Base-by-base conservation (phyloP, 2,888 invertebrate genomes). In the Cyrtodaria siliqua region DNA sequence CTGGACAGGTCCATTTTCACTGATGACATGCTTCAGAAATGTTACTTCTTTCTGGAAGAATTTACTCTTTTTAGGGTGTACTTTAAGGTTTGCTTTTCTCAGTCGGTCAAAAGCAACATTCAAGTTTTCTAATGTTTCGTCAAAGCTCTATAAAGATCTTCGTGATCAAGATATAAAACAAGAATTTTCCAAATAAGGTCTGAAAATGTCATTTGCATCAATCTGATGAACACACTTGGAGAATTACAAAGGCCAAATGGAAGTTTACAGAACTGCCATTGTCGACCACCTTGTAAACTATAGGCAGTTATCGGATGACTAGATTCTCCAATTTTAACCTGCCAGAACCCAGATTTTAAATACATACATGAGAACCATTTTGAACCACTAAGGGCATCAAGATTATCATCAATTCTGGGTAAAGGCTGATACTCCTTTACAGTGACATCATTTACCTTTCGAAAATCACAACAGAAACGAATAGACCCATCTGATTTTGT, bases 321-420 rank as follows among this genome's bases (percentile, higher is more conserved):
- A 14, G 61, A 53, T 26, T 49, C 52, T 12, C 40, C 50, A 9
- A 79, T 57, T 2, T 63, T 40, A 4, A 72, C 56, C 44, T 78
- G 79, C 70, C 75, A 76, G 47, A 59, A 82, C 4, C 77, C 82
- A 12, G 47, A 60, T 14, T 63, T 63, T 20, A 79, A 33, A 29
- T 83, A 80, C 14, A 81, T 50, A 49, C 63, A 64, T 9, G 69
- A 56, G 33, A 64, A 83, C 44, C 29, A 75, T 18, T 56, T 66
- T 1, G 74, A 38, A 44, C 44, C 44, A 18, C n/a, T 18, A 18
- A 44, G 44, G 6, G 44, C 44, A 16, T 82, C 72, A 8, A 82
- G 50, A 70, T 55, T 77, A 44, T 81, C 79, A 61, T 84, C 79
- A 33, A 77, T 84, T 62, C 79, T 79, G 14, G 82, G 82, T 12